These are phyloP conservation scores for Apodemia duryi DNA, from an alignment of 2,888 invertebrate species.

Conservation along the genomic window DNA sequence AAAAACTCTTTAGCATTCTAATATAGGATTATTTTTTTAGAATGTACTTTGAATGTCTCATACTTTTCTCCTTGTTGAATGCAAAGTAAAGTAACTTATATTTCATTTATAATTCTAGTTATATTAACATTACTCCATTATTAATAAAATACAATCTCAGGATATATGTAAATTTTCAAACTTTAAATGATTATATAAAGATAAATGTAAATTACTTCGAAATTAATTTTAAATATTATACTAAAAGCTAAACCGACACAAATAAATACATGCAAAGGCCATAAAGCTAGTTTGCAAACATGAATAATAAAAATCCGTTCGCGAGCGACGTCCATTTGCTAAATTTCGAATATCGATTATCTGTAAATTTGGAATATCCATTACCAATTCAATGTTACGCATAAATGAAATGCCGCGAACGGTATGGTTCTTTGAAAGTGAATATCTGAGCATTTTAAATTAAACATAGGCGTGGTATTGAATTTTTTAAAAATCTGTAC, in stretches of 20 bases:
- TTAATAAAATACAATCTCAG: not conserved
- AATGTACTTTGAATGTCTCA: not conserved
- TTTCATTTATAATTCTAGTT: not conserved
- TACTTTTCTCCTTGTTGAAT: constrained; percentile 4
- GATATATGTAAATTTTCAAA: not conserved
- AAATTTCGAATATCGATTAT: constrained; percentile 16
- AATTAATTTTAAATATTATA: constrained; percentile 20
- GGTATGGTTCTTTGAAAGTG: constrained; percentile 22
- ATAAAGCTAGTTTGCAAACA: constrained; percentile 60
- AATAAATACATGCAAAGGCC: constrained; percentile 63
- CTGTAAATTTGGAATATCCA: constrained; percentile 14
- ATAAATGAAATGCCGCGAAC: constrained; percentile 26
- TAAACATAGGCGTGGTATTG: not conserved
- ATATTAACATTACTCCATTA: not conserved
- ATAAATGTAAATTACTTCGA: constrained; percentile 16
- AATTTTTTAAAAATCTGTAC: not conserved
- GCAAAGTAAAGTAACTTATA: not conserved
- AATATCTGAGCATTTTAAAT: constrained; percentile 23
- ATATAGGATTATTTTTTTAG: too few relatives aligned
- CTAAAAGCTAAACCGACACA: constrained; percentile 29
- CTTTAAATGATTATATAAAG: not conserved
- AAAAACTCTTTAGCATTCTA: too few relatives aligned
- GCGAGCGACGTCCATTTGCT: constrained; percentile 34
- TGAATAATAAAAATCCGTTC: constrained; percentile 44
- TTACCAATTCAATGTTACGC: constrained; percentile 11